phyloP scores from a whole-genome alignment of 2,888 invertebrate species.

The Mallateleia sp. region DNA sequence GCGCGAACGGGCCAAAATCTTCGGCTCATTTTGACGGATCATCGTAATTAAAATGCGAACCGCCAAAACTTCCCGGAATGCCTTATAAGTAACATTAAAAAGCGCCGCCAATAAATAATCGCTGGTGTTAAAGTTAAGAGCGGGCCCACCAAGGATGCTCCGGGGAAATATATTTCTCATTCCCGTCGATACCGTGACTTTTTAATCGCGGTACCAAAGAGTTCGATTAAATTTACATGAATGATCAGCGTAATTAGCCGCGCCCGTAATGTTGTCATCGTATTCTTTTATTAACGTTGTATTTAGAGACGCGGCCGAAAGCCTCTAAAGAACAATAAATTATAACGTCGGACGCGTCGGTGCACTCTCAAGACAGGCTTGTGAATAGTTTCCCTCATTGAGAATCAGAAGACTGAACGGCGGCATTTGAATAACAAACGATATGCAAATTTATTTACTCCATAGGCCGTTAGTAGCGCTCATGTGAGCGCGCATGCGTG shows the following conservation, averaged over 20 bases:
- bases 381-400: slow-evolving; percentile 85
- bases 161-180: slow-evolving; percentile 61
- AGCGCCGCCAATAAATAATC: slow-evolving; percentile 56
- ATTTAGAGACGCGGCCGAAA: slow-evolving; percentile 81
- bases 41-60: slow-evolving; percentile 38
- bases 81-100: slow-evolving; percentile 35
- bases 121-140: slow-evolving; percentile 74
- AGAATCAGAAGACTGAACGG: slow-evolving; percentile 86
- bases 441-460: slow-evolving; percentile 87
- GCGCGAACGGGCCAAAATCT: not conserved
- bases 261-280: slow-evolving; percentile 85
- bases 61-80: slow-evolving; percentile 51
- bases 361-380: slow-evolving; percentile 82
- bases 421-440: slow-evolving; percentile 89
- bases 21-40: slow-evolving; percentile 30
- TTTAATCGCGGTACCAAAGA: slow-evolving; percentile 67
- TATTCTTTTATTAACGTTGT: slow-evolving; percentile 84
- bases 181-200: slow-evolving; percentile 51
- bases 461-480: slow-evolving; percentile 73
- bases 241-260: slow-evolving; percentile 84
- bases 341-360: slow-evolving; percentile 84
- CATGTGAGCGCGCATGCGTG: slow-evolving; percentile 70
- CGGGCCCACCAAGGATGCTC: slow-evolving; percentile 78
- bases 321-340: slow-evolving; percentile 84
- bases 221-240: slow-evolving; percentile 81